Evolutionary conservation across 2,113 vertebrate species (phyloP), one percentile per base, ranked within the genome.

Genomic region (Eurypyga helias): DNA sequence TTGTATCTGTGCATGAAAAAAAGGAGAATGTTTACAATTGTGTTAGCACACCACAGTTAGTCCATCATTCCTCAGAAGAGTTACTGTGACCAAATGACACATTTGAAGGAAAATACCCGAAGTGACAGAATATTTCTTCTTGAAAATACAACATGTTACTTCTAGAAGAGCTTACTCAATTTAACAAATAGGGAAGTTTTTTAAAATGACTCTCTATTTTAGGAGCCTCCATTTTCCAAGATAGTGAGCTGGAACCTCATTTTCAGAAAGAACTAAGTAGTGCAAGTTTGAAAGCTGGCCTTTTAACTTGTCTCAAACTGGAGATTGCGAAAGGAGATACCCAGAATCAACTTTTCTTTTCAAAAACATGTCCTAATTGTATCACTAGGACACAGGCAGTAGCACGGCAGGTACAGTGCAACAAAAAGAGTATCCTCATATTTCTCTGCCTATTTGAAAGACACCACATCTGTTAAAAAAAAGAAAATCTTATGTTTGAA

Each of bases 361-460:
- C 65, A 28, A 72, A 76, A 83, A 23, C 5, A 1, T 23, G 5
- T 43, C 62, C 33, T 80, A 91, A 80, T 73, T 70, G 13, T 58
- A 34, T 65, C 36, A 38, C 28, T 67, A 8, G 23, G 45, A 58
- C 36, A 70, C 24, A 70, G 19, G 31, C n/a, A 69, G 15, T 34
- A 67, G 31, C 36, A 58, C 4, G 65, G 15, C 15, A 73, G 41
- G 33, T 62, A 62, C 10, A 57, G 29, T 7, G 20, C 12, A 61
- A 29, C 23, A 55, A n/a, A 69, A 75, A 20, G 1, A 4, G 8
- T 46, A 60, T 3, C 3, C 4, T 60, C 0, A 0, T 28, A 69
- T 91, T 89, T 91, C 31, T 58, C 28, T 31, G 13, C 15, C 33
- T 75, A 13, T 33, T 87, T 80, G 28, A 80, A 70, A 75, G 90